These are phyloP conservation scores for Trichonephila inaurata DNA, from an alignment of 1,140 invertebrate species.

Conservation along the genomic window DNA sequence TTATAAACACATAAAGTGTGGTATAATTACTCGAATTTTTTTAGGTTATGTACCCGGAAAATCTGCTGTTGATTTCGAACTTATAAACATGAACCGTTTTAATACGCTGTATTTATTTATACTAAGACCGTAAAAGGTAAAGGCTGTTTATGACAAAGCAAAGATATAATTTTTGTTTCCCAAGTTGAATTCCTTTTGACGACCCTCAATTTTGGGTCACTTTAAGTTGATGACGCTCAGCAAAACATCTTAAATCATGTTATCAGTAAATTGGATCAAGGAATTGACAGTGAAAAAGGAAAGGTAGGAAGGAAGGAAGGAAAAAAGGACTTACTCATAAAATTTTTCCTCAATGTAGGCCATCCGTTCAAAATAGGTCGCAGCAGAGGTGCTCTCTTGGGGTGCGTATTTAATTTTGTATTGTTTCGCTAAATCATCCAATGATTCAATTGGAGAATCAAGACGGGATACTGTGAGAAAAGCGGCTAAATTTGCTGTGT, in stretches of 20 bases:
- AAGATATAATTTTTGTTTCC: too few species aligned
- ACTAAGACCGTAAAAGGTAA: too few species aligned
- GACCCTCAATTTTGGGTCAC: too few species aligned
- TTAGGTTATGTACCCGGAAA: too few species aligned
- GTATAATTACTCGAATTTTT: too few species aligned
- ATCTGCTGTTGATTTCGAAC: too few species aligned
- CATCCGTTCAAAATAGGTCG: conserved; percentile 97
- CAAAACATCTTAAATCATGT: background rate
- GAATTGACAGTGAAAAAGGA: background rate
- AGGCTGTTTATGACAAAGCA: too few species aligned
- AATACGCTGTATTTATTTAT: too few species aligned
- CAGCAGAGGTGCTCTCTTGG: conserved; percentile 88
- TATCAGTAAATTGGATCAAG: conserved; percentile 1
- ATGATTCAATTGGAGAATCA: conserved; percentile 94
- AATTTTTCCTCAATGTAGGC: conserved; percentile 96
- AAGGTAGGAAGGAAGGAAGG: background rate
- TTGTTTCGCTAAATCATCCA: conserved; percentile 96
- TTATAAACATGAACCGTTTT: too few species aligned
- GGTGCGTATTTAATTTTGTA: conserved; percentile 98
- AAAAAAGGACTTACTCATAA: conserved; percentile 89
- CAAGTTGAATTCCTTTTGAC: too few species aligned
- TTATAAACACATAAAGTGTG: too few species aligned
- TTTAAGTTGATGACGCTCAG: background rate
- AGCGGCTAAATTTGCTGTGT: conserved; percentile 97
- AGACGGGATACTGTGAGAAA: conserved; percentile 95